phyloP scores from a whole-genome alignment of 1,140 invertebrate genomes.

The Drosophila busckii region DNA sequence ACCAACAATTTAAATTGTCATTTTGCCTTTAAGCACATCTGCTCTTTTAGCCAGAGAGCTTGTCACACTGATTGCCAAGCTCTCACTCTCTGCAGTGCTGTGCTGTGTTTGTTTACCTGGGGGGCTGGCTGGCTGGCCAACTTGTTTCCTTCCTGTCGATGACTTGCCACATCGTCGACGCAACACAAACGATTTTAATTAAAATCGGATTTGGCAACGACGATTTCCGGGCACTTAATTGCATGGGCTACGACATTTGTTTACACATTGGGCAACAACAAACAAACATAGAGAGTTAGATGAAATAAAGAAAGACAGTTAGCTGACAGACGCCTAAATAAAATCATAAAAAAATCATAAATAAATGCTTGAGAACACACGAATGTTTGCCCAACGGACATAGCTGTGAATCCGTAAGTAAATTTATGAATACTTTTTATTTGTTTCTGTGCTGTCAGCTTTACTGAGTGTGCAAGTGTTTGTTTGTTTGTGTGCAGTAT shows the following conservation, averaged over 20 bases:
- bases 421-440: slow-evolving; percentile 7
- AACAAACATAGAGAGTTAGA: neutral
- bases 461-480: slow-evolving; percentile 1
- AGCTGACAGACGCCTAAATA: slow-evolving; percentile 50
- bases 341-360: slow-evolving; percentile 72
- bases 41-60: neutral
- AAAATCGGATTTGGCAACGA: slow-evolving; percentile 71
- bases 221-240: slow-evolving; percentile 67
- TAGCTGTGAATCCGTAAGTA: slow-evolving; percentile 23
- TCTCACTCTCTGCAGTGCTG: slow-evolving; percentile 8
- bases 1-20: no score
- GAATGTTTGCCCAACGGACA: slow-evolving; percentile 62
- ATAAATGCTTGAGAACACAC: slow-evolving; percentile 70
- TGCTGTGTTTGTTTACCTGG: slow-evolving; percentile 30
- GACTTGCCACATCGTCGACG: slow-evolving; percentile 38
- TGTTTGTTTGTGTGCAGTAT: slow-evolving; percentile 13
- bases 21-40: no score
- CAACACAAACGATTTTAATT: slow-evolving; percentile 64
- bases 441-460: slow-evolving; percentile 11
- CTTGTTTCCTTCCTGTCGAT: slow-evolving; percentile 56
- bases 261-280: slow-evolving; percentile 42
- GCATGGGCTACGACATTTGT: slow-evolving; percentile 59
- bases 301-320: slow-evolving; percentile 18
- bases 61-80: slow-evolving; percentile 1
- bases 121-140: slow-evolving; percentile 30